Evolutionary conservation across 2,888 invertebrate species (phyloP), one percentile per base, ranked within the genome.

Genomic region (Nysson spinosus): DNA sequence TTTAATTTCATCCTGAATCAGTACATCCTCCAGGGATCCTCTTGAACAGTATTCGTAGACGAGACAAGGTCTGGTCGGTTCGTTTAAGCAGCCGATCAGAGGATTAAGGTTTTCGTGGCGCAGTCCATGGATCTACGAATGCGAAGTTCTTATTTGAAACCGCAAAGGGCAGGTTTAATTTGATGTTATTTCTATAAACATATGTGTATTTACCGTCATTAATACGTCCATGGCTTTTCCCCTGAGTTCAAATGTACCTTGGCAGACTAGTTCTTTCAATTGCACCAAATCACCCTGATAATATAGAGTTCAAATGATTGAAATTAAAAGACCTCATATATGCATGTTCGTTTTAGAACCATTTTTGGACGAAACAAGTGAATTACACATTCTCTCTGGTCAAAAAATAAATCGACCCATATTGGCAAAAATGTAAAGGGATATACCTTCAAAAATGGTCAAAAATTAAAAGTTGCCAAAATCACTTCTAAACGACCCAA

Each of bases 41-140:
- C 97, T 90, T 49, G 93, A 93, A 87, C 96, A 96, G 86, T 93
- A 94, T 84, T 96, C 97, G 84, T 92, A 95, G 55, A 97, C 96
- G 81, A 96, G 89, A 57, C 94, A 94, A 2, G 94, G 94, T 65
- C 94, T 90, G 49, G 90, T 89, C 16, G 93, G 92, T 83, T 95
- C 95, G 47, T 93, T 92, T 68, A 96, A 89, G 88, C 95, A 95
- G 40, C 97, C 97, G 73, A 97, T 92, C 79, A 97, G 90, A 0
- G 95, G 94, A 87, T 96, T 97, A 24, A 97, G 88, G 85, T 97
- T 97, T 86, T 97, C 97, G 85, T 97, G 96, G 0, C 97, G 91
- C 69, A 97, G 88, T 30, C 94, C 94, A 85, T 96, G 95, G 78
- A 96, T 90, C 91, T 91, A 83, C 7, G 20, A 4, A 28, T 19